These are phyloP conservation scores for Cephus spinipes DNA, from an alignment of 2,888 invertebrate species.

Conservation along the genomic window DNA sequence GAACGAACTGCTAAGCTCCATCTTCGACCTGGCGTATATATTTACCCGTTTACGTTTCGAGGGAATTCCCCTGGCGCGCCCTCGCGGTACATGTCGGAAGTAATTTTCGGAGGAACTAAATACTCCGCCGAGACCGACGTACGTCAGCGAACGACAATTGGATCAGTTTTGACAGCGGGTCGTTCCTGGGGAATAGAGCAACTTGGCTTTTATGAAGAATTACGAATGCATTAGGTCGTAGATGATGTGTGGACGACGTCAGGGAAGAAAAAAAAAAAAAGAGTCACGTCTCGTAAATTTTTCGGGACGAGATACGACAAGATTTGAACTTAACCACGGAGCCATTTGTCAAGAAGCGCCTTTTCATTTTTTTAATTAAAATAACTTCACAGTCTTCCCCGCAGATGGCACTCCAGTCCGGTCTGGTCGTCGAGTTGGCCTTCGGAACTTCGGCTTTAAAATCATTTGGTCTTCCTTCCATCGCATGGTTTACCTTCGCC, in stretches of 20 bases:
- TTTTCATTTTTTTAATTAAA: not conserved
- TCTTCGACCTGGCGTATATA: constrained; percentile 22
- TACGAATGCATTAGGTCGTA: not conserved
- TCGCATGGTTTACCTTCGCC: not conserved
- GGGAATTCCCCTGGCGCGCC: constrained; percentile 36
- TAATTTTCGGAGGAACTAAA: not conserved
- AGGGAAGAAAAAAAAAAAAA: not conserved
- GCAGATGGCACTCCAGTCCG: not conserved
- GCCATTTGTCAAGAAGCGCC: not conserved
- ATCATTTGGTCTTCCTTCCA: not conserved
- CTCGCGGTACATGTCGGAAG: constrained; percentile 5
- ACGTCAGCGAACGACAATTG: not conserved
- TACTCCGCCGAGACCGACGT: not conserved
- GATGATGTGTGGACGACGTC: not conserved
- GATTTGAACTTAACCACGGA: not conserved
- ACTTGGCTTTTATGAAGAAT: not conserved
- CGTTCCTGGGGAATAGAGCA: not conserved
- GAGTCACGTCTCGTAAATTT: not conserved
- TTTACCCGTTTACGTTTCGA: constrained; percentile 45
- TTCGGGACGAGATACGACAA: not conserved
- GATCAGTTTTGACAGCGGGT: not conserved
- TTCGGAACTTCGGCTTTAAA: not conserved
- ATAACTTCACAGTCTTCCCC: not conserved
- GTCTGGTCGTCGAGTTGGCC: not conserved
- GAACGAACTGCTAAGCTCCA: constrained; percentile 36